Conservation (phyloP, 2,113 vertebrate genomes). For the Hippocampus barbouri region DNA sequence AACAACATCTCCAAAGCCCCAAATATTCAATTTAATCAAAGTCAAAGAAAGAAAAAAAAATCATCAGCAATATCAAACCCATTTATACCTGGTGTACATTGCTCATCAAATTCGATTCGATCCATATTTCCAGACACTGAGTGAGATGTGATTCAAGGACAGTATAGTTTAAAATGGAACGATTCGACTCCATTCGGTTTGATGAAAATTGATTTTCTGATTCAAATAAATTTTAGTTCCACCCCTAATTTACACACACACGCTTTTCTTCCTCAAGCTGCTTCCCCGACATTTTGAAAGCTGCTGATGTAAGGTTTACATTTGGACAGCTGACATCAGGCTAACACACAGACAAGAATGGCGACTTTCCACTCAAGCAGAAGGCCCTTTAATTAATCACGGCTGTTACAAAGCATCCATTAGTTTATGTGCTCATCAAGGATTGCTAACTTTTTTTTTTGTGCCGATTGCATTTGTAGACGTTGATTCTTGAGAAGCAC, state of each 20-base stretch:
- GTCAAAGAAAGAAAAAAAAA: too few relatives aligned
- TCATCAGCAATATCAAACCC: too few relatives aligned
- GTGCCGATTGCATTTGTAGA: conserved; percentile 5
- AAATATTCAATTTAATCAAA: too few relatives aligned
- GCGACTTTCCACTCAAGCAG: conserved; percentile 59
- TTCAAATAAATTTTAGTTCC: too few relatives aligned
- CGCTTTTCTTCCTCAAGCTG: background rate
- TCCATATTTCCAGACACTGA: too few relatives aligned
- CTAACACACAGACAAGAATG: conserved; percentile 11
- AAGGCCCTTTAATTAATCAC: conserved; percentile 67
- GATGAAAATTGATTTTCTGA: too few relatives aligned
- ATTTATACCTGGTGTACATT: too few relatives aligned
- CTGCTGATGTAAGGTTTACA: conserved; percentile 4
- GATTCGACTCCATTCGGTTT: too few relatives aligned
- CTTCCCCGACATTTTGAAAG: conserved; percentile 2
- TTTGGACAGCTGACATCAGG: conserved; percentile 11
- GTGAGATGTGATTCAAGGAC: too few relatives aligned
- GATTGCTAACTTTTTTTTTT: conserved; percentile 12
- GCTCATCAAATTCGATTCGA: too few relatives aligned
- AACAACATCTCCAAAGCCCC: too few relatives aligned
- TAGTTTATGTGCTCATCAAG: conserved; percentile 33
- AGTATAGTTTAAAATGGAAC: too few relatives aligned
- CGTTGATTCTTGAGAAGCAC: conserved; percentile 29
- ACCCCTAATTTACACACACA: background rate
- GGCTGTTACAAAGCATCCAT: conserved; percentile 17